These are phyloP conservation scores for Euura saliciscinereae DNA, from an alignment of 1,140 invertebrate genomes.

Conservation along the genomic window DNA sequence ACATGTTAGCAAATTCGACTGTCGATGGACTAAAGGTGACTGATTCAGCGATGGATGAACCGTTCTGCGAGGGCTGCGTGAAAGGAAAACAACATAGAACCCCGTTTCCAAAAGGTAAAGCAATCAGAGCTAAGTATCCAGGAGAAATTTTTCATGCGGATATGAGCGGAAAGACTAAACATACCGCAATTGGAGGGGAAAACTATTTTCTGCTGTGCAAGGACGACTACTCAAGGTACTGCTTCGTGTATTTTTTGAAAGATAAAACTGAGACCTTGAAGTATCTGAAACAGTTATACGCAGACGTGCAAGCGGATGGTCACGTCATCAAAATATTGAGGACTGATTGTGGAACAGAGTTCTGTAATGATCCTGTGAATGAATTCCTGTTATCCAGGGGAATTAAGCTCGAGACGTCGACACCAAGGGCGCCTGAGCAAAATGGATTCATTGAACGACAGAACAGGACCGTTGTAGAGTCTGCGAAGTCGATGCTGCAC, in stretches of 20 bases:
- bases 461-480: slow-evolving; percentile 44
- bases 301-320: slow-evolving; percentile 14
- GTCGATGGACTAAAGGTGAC: slow-evolving; percentile 8
- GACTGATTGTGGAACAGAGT: slow-evolving; percentile 35
- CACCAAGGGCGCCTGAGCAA: slow-evolving; percentile 36
- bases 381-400: slow-evolving; percentile 34
- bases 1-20: background rate
- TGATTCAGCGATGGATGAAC: background rate
- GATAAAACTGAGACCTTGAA: slow-evolving; percentile 39
- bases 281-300: slow-evolving; percentile 18
- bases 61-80: slow-evolving; percentile 33
- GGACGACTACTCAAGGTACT: slow-evolving; percentile 41
- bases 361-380: slow-evolving; percentile 27
- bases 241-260: slow-evolving; percentile 43
- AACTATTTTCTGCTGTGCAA: slow-evolving; percentile 26
- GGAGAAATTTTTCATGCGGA: too few relatives aligned
- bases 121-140: too few relatives aligned
- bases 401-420: slow-evolving; percentile 39
- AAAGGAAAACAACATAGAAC: slow-evolving; percentile 37
- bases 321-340: slow-evolving; percentile 20
- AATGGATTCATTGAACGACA: too few relatives aligned
- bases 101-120: slow-evolving; percentile 35
- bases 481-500: slow-evolving; percentile 24
- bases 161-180: too few relatives aligned
- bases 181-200: too few relatives aligned